phyloP scores from a whole-genome alignment of 2,797 vertebrate genomes.

The Myotis pilosus region DNA sequence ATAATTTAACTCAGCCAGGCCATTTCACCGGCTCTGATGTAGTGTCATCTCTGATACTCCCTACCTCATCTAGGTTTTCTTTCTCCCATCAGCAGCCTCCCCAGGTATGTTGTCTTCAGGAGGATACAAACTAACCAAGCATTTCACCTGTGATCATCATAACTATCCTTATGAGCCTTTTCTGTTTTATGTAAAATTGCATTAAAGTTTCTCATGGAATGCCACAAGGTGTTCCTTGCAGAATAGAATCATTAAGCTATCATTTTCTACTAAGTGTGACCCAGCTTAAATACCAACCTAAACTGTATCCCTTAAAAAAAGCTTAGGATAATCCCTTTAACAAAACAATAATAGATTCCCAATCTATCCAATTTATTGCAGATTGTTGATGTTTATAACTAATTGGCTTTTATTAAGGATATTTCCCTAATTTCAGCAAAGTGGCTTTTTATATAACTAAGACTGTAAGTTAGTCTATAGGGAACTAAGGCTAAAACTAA shows the following conservation, averaged over 20 bases:
- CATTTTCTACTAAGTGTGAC: not conserved
- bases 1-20: not conserved
- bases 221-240: not conserved
- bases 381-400: not conserved
- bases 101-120: not conserved
- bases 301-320: not conserved
- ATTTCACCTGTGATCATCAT: not conserved
- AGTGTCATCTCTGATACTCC: not conserved
- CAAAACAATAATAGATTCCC: not conserved
- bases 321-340: not conserved
- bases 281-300: not conserved
- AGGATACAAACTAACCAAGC: not conserved
- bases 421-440: not conserved
- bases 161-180: not conserved
- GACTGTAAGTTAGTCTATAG: not conserved
- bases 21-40: not conserved
- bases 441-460: not conserved
- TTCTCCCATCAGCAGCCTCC: not conserved
- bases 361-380: not conserved
- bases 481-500: not conserved
- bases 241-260: not conserved
- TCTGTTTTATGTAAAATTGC: not conserved
- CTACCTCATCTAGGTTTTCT: not conserved
- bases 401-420: not conserved
- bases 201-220: not conserved